These are phyloP conservation scores for Galeopterus variegatus DNA, from an alignment of 2,113 vertebrate genomes.

Conservation along the genomic window DNA sequence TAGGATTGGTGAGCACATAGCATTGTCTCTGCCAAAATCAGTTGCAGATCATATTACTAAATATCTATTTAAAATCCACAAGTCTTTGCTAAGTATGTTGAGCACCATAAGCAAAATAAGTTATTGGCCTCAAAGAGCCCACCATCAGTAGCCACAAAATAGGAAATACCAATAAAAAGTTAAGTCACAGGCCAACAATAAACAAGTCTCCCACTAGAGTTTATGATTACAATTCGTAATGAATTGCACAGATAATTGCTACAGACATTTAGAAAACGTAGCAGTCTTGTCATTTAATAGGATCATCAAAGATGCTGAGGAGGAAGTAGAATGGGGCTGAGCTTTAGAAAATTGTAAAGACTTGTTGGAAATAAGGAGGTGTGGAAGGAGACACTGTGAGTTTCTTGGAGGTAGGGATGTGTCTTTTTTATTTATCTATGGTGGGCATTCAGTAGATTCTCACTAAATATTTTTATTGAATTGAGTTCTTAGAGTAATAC, in stretches of 20 bases:
- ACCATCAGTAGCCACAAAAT: background rate
- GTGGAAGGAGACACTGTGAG: background rate
- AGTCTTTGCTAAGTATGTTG: background rate
- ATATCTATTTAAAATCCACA: background rate
- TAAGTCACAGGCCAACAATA: background rate
- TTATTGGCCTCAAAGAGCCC: background rate
- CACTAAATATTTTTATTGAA: background rate
- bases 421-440: background rate
- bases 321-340: background rate
- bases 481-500: slow-evolving; percentile 18
- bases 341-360: background rate
- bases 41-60: slow-evolving; percentile 3
- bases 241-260: slow-evolving; percentile 24
- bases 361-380: background rate
- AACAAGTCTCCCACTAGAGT: background rate
- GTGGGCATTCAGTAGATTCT: background rate
- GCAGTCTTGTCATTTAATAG: background rate
- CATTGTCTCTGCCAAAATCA: background rate
- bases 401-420: background rate
- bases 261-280: background rate
- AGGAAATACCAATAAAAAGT: background rate
- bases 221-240: slow-evolving; percentile 24
- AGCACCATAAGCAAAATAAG: slow-evolving; percentile 22
- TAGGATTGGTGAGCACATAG: background rate
- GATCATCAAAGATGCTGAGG: background rate